Evolutionary conservation across 2,113 vertebrate species (phyloP), one percentile per base, ranked within the genome.

Genomic region (Ctenomys sociabilis): DNA sequence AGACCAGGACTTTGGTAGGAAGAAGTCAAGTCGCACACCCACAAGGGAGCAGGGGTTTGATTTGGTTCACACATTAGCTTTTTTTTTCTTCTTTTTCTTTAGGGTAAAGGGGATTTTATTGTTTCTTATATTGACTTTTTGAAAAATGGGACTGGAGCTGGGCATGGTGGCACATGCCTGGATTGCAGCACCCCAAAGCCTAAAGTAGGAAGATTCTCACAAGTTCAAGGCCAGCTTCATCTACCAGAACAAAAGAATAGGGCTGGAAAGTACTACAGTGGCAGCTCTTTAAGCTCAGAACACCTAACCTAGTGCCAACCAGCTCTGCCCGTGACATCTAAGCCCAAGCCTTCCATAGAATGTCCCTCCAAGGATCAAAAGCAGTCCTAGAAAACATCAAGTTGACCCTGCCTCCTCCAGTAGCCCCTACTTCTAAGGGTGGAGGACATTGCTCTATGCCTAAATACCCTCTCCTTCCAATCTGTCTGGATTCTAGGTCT

Each of bases 11-110:
- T 80, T 98, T 98, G 35, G 98, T 98, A 89, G 98, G 99, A 83
- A 99, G 98, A 30, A 98, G 98, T 45, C 98, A 98, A 98, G 99
- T 99, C 1, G 98, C 98, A 98, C 99, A 99, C 52, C 8, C 13
- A 30, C 66, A 14, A 17, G 32, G 66, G 66, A 68, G 32, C 26
- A 68, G 66, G 35, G 32, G 66, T 68, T 68, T 68, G 32, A 68
- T 68, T 68, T n/a, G 32, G 66, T 68, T 68, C 32, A 35, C 32
- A 35, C 32, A 17, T 68, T 68, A 68, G 66, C 32, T 4, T 35
- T 35, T 35, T 35, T 35, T 30, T 5, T 70, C 49, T 49, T 49
- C 49, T 49, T 49, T 10, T 49, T 49, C 49, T 49, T n/a, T n/a
- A n/a, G n/a, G n/a, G 10, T 49, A 21, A 72, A 72, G 3, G 14